phyloP scores from a whole-genome alignment of 1,140 invertebrate species.

The Ptiloglossa arizonensis region DNA sequence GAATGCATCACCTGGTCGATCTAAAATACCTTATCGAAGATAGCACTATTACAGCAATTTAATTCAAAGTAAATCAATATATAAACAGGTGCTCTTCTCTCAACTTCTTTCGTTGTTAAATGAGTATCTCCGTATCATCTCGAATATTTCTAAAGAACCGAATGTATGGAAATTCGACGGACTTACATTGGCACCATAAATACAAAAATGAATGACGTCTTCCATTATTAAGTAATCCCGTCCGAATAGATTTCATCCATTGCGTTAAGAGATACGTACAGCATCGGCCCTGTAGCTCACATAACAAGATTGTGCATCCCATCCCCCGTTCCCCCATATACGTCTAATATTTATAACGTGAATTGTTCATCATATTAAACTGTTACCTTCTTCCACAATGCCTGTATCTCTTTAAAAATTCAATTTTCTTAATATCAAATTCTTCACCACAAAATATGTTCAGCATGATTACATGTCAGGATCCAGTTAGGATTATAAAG shows the following conservation, averaged over 20 bases:
- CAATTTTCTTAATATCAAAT: conserved; percentile 5
- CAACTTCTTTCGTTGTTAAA: not conserved
- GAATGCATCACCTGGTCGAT: conserved; percentile 2
- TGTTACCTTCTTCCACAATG: conserved; percentile 22
- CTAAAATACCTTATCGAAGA: conserved; percentile 28
- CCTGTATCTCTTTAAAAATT: not conserved
- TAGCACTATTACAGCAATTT: not conserved
- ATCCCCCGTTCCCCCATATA: not conserved
- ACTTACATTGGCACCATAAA: not conserved
- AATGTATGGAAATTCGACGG: not conserved
- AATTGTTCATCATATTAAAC: conserved; percentile 9
- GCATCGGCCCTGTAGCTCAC: conserved; percentile 48
- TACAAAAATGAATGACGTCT: not conserved
- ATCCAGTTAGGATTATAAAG: not conserved
- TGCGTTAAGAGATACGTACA: not conserved
- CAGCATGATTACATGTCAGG: not conserved
- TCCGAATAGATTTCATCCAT: conserved; percentile 4
- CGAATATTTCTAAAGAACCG: conserved; percentile 1
- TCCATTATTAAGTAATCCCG: conserved; percentile 5
- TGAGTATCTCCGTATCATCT: not conserved
- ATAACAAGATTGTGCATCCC: conserved; percentile 33
- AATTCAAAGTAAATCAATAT: not conserved
- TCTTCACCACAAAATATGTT: not conserved
- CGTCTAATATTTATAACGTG: not conserved
- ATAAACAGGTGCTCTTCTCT: not conserved